A percentile compares a stretch with the other conserved stretches of the same genome.
These are phyloP conservation scores for Bugulina stolonifera DNA, from an alignment of 2,888 invertebrate species.

Conservation along the genomic window DNA sequence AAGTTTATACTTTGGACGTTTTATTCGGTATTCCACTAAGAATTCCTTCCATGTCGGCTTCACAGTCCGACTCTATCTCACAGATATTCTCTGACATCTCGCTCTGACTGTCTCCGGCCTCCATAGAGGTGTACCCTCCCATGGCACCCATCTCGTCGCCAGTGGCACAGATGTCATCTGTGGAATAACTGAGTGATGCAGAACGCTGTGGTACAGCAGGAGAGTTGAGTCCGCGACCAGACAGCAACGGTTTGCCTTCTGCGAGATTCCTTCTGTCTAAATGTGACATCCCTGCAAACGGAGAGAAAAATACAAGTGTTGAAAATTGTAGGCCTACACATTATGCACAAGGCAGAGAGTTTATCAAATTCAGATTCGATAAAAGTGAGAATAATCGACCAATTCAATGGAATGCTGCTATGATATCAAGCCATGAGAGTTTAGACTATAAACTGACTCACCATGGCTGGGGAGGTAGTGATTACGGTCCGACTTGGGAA, in stretches of 20 bases:
- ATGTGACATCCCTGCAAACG: constrained; percentile 11
- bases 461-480: constrained; percentile 67
- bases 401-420: no score
- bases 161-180: neutral
- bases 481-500: constrained; percentile 76
- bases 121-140: neutral
- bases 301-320: neutral
- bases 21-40: neutral
- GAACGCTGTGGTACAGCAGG: constrained; percentile 20
- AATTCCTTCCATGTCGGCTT: constrained; percentile 5
- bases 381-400: no score
- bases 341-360: no score
- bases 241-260: neutral
- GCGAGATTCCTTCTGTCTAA: neutral
- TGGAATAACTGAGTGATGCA: constrained; percentile 16
- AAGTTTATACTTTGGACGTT: no score
- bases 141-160: neutral
- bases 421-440: no score
- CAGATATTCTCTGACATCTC: constrained; percentile 13
- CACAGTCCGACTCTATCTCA: constrained; percentile 6
- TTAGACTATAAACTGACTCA: no score
- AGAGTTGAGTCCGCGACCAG: neutral
- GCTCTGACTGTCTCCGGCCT: constrained; percentile 5
- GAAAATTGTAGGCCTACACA: no score
- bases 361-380: no score